Evolutionary conservation across 2,113 vertebrate species (phyloP), one percentile per base, ranked within the genome.

Genomic region (Natator depressus): DNA sequence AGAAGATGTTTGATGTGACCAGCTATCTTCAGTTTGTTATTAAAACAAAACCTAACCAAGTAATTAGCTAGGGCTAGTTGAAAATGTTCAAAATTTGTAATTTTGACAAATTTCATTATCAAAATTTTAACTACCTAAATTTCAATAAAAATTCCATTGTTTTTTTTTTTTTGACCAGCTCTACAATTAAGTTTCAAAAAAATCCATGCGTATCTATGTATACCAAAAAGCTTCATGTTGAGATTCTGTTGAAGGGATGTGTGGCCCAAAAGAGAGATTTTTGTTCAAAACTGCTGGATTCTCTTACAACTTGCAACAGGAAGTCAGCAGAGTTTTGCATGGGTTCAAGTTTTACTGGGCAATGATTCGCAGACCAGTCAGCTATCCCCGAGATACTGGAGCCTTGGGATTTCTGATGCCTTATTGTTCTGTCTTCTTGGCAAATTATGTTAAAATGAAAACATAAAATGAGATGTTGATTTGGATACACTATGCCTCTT

Each of bases 81-180:
- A 2, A 51, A 51, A 11, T 35, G 12, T 49, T 79, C 46, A 7
- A 27, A 38, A 38, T 25, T 84, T 85, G 62, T n/a, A 51, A 2
- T 65, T 3, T 29, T 5, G 27, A 84, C 83, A 87, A 89, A 31
- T 8, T 0, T 54, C 22, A 78, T 1, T 17, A 78, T 1, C 1
- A 47, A 47, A 6, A 49, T 38, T 51, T 47, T 12, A 47, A 76
- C 35, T 24, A 10, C 1, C 3, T 1, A 3, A 4, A 79, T 3
- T 25, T 78, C 49, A 14, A 10, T 1, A 0, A 1, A n/a, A 3
- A 0, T 4, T 46, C 76, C 79, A 88, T 84, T 8, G 84, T n/a
- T n/a, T n/a, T n/a, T n/a, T 87, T 27, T 46, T 27, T 47, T 84
- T 80, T 82, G 47, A 17, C 79, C 54, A 79, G 20, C 9, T 79